Conservation (phyloP, 2,888 invertebrate genomes). For the Netelia inedita region DNA sequence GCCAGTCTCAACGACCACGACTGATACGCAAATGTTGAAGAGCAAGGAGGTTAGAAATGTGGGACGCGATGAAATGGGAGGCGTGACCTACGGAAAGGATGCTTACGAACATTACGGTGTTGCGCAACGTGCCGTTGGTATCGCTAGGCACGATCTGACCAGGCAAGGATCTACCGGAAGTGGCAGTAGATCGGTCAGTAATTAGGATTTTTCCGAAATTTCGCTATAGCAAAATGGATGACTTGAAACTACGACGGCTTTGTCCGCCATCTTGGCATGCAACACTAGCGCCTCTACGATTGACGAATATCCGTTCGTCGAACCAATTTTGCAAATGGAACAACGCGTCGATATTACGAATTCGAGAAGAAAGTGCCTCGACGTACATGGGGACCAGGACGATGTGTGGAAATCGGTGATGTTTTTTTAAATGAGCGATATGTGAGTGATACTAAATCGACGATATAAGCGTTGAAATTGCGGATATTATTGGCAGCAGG, state of each 20-base stretch:
- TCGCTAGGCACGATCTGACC: conserved; percentile 69
- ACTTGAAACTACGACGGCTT: not conserved
- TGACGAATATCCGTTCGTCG: not conserved
- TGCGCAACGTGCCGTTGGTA: conserved; percentile 73
- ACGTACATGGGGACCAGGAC: conserved; percentile 58
- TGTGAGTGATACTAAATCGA: not conserved
- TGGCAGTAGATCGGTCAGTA: conserved; percentile 80
- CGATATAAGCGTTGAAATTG: not conserved
- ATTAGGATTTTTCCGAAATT: conserved; percentile 68
- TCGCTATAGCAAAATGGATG: not conserved
- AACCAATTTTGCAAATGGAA: not conserved
- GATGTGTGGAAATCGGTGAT: conserved; percentile 31
- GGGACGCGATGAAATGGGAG: conserved; percentile 44
- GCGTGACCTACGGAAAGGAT: conserved; percentile 77
- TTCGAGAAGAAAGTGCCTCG: conserved; percentile 31
- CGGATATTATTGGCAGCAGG: not conserved
- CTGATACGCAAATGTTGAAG: conserved; percentile 44
- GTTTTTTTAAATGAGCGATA: conserved; percentile 25
- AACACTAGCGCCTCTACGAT: not conserved
- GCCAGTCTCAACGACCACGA: conserved; percentile 58
- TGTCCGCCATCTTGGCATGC: no score
- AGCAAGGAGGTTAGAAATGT: conserved; percentile 56
- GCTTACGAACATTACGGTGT: conserved; percentile 81
- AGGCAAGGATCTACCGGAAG: conserved; percentile 76
- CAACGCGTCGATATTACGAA: not conserved